Conservation (phyloP, 2,797 vertebrate species). For the Sebastes diploproa region DNA sequence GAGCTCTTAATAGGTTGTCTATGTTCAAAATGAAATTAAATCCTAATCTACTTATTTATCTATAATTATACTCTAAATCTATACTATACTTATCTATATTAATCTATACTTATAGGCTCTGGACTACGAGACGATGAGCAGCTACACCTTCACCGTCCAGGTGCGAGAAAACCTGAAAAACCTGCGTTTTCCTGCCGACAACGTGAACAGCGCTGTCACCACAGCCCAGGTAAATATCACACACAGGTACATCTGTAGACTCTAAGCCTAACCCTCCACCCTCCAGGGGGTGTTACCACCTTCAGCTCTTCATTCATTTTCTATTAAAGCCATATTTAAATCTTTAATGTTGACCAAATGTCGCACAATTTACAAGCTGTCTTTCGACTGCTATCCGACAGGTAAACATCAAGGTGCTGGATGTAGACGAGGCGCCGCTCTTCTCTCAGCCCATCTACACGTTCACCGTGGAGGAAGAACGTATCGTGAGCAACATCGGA, state of each 20-base stretch:
- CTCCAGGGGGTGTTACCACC: not conserved
- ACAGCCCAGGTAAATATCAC: constrained; percentile 66
- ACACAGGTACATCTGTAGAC: not conserved
- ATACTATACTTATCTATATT: too few species aligned
- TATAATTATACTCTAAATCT: too few species aligned
- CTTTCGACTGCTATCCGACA: constrained; percentile 10
- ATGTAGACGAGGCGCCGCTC: constrained; percentile 91
- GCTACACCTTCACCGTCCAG: constrained; percentile 82
- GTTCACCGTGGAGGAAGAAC: constrained; percentile 87
- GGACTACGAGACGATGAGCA: constrained; percentile 85
- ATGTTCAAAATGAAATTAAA: not conserved
- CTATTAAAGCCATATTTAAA: not conserved
- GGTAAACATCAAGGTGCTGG: constrained; percentile 83
- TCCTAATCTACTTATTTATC: not conserved
- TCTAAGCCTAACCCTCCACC: not conserved
- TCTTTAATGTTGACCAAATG: not conserved
- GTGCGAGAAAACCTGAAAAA: constrained; percentile 81
- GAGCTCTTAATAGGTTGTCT: not conserved
- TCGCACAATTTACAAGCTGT: not conserved
- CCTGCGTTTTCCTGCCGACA: constrained; percentile 72
- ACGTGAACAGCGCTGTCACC: constrained; percentile 61
- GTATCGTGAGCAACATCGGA: constrained; percentile 75
- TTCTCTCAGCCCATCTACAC: constrained; percentile 83
- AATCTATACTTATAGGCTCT: constrained; percentile 57
- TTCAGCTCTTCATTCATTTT: not conserved